These are phyloP conservation scores for Mesocricetus auratus DNA, from an alignment of 2,113 vertebrate species.

Conservation along the genomic window DNA sequence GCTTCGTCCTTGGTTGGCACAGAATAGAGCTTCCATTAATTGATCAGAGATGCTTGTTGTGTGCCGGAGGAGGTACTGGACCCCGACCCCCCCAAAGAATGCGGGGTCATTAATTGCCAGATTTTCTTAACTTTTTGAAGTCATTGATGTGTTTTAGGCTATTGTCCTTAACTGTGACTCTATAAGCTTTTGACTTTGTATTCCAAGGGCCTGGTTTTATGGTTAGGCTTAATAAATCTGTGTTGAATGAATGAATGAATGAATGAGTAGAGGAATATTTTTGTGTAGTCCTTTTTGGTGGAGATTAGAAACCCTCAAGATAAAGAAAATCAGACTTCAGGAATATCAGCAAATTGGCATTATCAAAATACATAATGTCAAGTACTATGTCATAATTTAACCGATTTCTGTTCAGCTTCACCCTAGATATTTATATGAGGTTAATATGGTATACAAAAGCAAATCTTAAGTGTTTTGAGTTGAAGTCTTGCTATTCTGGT, in stretches of 20 bases:
- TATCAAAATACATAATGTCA: slow-evolving; percentile 37
- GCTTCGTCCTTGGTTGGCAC: slow-evolving; percentile 56
- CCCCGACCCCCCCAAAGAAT: slow-evolving; percentile 41
- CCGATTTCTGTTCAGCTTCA: not conserved
- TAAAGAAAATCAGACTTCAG: slow-evolving; percentile 41
- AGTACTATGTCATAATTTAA: not conserved
- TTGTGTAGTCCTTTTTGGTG: slow-evolving; percentile 46
- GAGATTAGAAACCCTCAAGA: not conserved
- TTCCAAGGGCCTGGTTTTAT: not conserved
- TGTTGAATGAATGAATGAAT: slow-evolving; percentile 45
- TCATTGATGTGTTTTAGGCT: not conserved
- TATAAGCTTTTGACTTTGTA: slow-evolving; percentile 5
- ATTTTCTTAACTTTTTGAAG: slow-evolving; percentile 17
- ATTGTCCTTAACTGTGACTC: not conserved
- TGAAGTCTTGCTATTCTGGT: not conserved
- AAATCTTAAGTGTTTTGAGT: not conserved
- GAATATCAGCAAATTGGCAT: slow-evolving; percentile 26
- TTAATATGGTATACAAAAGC: not conserved
- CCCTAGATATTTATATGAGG: not conserved
- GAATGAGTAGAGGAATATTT: slow-evolving; percentile 43
- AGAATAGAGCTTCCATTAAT: slow-evolving; percentile 75
- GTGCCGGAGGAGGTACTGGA: slow-evolving; percentile 24
- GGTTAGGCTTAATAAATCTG: slow-evolving; percentile 37
- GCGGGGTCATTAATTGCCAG: slow-evolving; percentile 42
- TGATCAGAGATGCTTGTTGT: slow-evolving; percentile 67